These are phyloP conservation scores for Gorsachius goisagi DNA, from an alignment of 2,113 vertebrate genomes.

Conservation along the genomic window DNA sequence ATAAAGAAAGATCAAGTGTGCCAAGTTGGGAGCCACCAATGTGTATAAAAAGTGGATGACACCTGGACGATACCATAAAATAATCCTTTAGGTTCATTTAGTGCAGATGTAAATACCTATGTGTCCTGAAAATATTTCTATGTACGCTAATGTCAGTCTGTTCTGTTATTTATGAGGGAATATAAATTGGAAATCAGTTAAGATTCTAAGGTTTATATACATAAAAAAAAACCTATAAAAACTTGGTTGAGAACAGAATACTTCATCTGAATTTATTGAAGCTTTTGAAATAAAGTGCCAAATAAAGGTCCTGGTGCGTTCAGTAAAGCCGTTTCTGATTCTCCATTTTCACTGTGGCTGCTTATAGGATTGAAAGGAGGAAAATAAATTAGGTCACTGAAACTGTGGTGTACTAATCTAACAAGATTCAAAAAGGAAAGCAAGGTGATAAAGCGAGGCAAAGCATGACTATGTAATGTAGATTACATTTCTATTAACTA, in stretches of 20 bases:
- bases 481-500: background rate
- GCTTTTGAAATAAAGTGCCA: background rate
- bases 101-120: background rate
- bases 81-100: background rate
- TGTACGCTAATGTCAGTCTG: background rate
- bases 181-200: background rate
- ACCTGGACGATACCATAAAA: background rate
- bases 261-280: background rate
- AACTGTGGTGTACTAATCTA: background rate
- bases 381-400: slow-evolving; percentile 4
- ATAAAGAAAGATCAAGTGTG: background rate
- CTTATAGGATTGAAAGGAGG: background rate
- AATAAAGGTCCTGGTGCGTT: background rate
- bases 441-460: background rate
- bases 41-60: background rate
- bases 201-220: background rate
- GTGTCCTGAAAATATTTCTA: background rate
- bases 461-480: background rate
- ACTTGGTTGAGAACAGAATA: background rate
- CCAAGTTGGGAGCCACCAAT: background rate
- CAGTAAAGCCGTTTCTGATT: background rate
- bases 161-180: background rate
- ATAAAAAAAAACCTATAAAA: background rate
- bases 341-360: background rate
- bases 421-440: background rate